Base-by-base conservation (phyloP, 2,113 vertebrate genomes). In the Tetrao urogallus region DNA sequence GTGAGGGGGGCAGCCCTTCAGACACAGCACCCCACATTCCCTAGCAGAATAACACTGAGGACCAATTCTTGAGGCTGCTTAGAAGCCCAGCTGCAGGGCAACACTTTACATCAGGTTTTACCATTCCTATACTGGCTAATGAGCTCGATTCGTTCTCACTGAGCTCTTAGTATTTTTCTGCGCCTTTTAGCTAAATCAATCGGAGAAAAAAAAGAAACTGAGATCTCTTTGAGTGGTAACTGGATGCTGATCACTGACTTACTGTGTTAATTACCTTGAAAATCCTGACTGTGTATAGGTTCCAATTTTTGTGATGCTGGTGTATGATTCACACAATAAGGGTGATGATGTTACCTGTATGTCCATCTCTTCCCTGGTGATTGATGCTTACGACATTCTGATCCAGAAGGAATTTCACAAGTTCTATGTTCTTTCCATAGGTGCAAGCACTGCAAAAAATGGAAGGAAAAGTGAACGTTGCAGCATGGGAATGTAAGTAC, bases 311-410 rank as follows among this genome's bases (percentile, higher is more conserved):
- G 14, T 38, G 38, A 25, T 61, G 47, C 45, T 66, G 82, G 13
- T 8, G 1, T 1, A 6, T 3, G 8, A 27, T 56, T 47, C 25
- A 13, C 11, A 20, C 27, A 28, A 3, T 1, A 4, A 52, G 8
- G 3, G 38, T 6, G 19, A 12, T 1, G 50, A 12, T 84, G 71
- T 96, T 97, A 99, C 99, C 99, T 95, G 99, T 99, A 92, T 99
- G 99, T 36, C 99, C 99, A 4, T 99, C 99, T 96, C 99, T 97
- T 92, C 99, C 99, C 96, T 99, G 99, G 45, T 99, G 98, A 82
- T 99, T 99, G 94, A 99, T 98, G 95, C 97, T 99, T 82, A 99
- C 93, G 27, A 98, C 95, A 40, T 98, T 99, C 90, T 99, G 99
- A 92, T 98, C 98, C 82, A 99, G 98, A 92, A 99, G 97, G 95